Evolutionary conservation across 2,113 vertebrate species (phyloP).

Genomic region (Psilopsiagon aymara): DNA sequence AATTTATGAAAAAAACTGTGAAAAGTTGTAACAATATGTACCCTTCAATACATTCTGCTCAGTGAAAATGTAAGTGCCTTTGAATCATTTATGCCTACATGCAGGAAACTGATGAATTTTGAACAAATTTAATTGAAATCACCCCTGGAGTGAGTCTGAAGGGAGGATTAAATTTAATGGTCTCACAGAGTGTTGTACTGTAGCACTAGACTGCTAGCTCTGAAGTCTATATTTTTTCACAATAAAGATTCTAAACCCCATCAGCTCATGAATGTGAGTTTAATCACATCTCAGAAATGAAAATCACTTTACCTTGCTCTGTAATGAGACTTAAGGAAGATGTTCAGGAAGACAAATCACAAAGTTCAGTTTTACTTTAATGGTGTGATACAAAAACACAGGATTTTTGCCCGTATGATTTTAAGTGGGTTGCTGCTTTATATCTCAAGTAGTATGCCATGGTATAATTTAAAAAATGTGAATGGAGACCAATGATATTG

Average conservation of each 20-base stretch:
- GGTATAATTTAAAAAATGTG: neutral
- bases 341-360: slow-evolving; percentile 30
- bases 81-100: slow-evolving; percentile 82
- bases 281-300: slow-evolving; percentile 63
- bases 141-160: slow-evolving; percentile 77
- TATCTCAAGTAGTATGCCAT: neutral
- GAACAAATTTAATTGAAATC: slow-evolving; percentile 84
- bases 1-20: slow-evolving; percentile 68
- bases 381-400: neutral
- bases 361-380: slow-evolving; percentile 13
- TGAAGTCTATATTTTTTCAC: slow-evolving; percentile 59
- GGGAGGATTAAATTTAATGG: slow-evolving; percentile 75
- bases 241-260: slow-evolving; percentile 60
- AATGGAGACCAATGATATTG: neutral
- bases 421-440: neutral
- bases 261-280: slow-evolving; percentile 57
- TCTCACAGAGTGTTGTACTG: slow-evolving; percentile 42
- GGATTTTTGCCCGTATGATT: neutral
- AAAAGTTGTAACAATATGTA: slow-evolving; percentile 71
- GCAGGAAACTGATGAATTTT: slow-evolving; percentile 80
- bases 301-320: slow-evolving; percentile 31
- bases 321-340: slow-evolving; percentile 69
- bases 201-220: slow-evolving; percentile 21
- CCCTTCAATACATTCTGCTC: slow-evolving; percentile 57
- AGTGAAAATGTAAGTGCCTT: slow-evolving; percentile 62